Conservation (phyloP, 2,797 vertebrate genomes). For the Neosilurus mollespiculum region DNA sequence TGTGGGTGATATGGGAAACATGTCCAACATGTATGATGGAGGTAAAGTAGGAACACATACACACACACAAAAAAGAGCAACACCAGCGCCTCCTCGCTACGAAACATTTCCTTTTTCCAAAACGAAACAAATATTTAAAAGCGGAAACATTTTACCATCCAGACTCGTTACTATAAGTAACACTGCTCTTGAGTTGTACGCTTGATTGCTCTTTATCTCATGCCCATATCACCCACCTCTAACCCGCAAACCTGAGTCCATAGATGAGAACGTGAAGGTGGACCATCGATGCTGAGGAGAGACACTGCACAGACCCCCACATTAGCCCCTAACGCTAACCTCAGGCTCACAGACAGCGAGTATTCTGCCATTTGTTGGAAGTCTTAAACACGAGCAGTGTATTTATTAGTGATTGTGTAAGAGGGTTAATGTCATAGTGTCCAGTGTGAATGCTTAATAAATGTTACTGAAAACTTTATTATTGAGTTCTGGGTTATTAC, state of each 20-base stretch:
- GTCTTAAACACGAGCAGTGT: constrained; percentile 27
- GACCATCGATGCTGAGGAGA: neutral
- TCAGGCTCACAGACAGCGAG: neutral
- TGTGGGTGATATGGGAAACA: neutral
- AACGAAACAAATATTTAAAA: too few relatives aligned
- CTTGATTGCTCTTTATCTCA: too few relatives aligned
- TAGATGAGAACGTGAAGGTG: neutral
- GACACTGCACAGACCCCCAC: neutral
- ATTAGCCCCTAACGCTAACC: constrained; percentile 11
- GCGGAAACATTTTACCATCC: neutral
- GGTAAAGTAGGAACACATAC: neutral
- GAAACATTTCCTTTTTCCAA: too few relatives aligned
- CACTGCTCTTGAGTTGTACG: too few relatives aligned
- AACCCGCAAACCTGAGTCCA: neutral
- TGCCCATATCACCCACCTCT: neutral
- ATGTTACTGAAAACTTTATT: constrained; percentile 46
- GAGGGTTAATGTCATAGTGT: constrained; percentile 39
- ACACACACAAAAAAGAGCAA: too few relatives aligned
- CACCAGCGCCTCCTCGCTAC: too few relatives aligned
- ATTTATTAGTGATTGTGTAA: constrained; percentile 24
- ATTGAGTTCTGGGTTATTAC: neutral
- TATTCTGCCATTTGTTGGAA: neutral
- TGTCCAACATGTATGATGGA: neutral
- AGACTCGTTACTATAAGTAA: neutral
- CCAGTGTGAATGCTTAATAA: constrained; percentile 54